These are phyloP conservation scores for Choristoneura fumiferana DNA, from an alignment of 1,140 invertebrate genomes.

Conservation along the genomic window DNA sequence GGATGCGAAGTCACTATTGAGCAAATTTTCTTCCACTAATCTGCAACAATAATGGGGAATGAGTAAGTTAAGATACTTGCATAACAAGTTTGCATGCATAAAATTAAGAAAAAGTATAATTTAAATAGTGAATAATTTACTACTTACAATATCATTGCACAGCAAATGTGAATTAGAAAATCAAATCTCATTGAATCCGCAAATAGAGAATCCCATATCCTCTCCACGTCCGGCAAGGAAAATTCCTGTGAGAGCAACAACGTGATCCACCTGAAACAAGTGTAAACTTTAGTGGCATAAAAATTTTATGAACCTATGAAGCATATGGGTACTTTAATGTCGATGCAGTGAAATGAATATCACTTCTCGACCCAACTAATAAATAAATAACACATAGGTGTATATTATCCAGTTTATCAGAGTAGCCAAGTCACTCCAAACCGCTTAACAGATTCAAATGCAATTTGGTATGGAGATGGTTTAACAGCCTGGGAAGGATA, in stretches of 20 bases:
- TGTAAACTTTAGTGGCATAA: too few relatives aligned
- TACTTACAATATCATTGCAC: slow-evolving; percentile 97
- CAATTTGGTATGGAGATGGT: too few relatives aligned
- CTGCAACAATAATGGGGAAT: slow-evolving; percentile 78
- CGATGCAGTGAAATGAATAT: too few relatives aligned
- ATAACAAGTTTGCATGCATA: too few relatives aligned
- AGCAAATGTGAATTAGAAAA: slow-evolving; percentile 95
- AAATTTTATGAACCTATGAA: too few relatives aligned
- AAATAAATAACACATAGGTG: too few relatives aligned
- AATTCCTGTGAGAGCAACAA: slow-evolving; percentile 98
- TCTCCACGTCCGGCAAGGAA: slow-evolving; percentile 95
- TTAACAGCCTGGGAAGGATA: too few relatives aligned
- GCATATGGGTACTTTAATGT: too few relatives aligned
- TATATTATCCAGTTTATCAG: too few relatives aligned
- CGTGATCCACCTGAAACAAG: slow-evolving; percentile 91
- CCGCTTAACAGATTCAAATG: too few relatives aligned
- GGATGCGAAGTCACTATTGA: slow-evolving; percentile 92
- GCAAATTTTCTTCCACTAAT: slow-evolving; percentile 88
- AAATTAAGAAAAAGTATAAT: background rate
- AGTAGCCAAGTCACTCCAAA: too few relatives aligned
- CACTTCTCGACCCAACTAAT: too few relatives aligned
- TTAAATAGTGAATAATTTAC: slow-evolving; percentile 18
- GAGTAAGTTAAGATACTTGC: background rate
- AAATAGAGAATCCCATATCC: slow-evolving; percentile 97
- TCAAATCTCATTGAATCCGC: slow-evolving; percentile 92